These are phyloP conservation scores for Drosophila serrata DNA, from an alignment of 1,140 invertebrate genomes.

Conservation along the genomic window DNA sequence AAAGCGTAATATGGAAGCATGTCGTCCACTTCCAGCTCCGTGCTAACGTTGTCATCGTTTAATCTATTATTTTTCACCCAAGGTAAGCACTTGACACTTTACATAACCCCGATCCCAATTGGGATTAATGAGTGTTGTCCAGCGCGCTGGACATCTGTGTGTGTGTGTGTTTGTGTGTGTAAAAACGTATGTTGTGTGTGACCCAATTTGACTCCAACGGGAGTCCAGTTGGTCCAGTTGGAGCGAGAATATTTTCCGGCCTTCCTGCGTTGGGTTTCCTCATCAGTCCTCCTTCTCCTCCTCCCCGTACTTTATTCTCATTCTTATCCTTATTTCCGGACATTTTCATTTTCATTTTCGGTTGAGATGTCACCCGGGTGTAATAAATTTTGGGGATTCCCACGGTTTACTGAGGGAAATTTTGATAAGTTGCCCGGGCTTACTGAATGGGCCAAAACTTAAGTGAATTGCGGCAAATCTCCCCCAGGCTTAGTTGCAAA, in stretches of 20 bases:
- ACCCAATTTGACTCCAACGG: conserved; percentile 26
- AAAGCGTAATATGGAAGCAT: conserved; percentile 85
- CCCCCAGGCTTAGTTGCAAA: conserved; percentile 2
- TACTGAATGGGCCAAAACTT: conserved; percentile 4
- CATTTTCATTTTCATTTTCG: conserved; percentile 12
- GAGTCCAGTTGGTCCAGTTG: conserved; percentile 12
- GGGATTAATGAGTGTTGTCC: conserved; percentile 20
- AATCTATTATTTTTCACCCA: conserved; percentile 85
- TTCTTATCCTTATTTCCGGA: background rate
- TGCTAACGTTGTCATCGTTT: conserved; percentile 84
- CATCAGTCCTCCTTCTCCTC: background rate
- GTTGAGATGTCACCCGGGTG: conserved; percentile 11
- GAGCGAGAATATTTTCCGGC: conserved; percentile 5
- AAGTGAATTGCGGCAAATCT: conserved; percentile 14
- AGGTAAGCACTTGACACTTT: conserved; percentile 69
- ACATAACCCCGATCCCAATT: conserved; percentile 43
- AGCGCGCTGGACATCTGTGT: background rate
- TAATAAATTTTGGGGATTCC: conserved; percentile 18
- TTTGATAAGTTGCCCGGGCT: conserved; percentile 5
- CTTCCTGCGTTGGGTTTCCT: background rate
- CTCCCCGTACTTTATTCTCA: background rate
- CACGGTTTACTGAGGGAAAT: conserved; percentile 14
- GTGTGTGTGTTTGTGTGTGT: background rate
- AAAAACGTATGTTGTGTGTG: conserved; percentile 7
- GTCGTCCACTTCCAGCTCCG: conserved; percentile 83